Conservation (phyloP, 2,888 invertebrate species). For the Terebella lapidaria region DNA sequence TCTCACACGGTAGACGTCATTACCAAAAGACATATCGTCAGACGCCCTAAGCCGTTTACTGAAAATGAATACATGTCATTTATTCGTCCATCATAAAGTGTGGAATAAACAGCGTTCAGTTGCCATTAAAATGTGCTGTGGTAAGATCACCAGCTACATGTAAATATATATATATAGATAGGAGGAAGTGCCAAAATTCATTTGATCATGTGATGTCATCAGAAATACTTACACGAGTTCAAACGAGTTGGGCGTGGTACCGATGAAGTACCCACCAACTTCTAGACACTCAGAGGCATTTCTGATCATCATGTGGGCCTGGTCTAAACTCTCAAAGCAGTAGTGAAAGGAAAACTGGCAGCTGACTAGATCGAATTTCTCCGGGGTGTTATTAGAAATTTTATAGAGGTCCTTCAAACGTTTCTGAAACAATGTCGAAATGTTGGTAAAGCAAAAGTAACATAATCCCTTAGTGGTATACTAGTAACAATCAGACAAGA, state of each 20-base stretch:
- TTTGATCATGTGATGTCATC: too few relatives aligned
- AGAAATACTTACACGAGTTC: constrained; percentile 76
- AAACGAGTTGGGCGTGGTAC: constrained; percentile 90
- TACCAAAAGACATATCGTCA: constrained; percentile 49
- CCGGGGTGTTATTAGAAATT: constrained; percentile 72
- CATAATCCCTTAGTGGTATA: too few relatives aligned
- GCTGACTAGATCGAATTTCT: constrained; percentile 80
- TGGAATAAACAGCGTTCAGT: too few relatives aligned
- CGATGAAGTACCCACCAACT: constrained; percentile 91
- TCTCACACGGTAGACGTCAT: constrained; percentile 56
- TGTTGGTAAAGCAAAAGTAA: too few relatives aligned
- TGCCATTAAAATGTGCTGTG: too few relatives aligned
- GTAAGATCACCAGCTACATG: too few relatives aligned
- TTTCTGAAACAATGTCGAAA: constrained; percentile 2
- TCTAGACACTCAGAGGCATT: constrained; percentile 87
- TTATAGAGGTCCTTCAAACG: constrained; percentile 60
- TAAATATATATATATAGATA: too few relatives aligned
- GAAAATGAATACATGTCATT: not conserved
- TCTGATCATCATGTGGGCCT: constrained; percentile 85
- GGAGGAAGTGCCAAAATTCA: too few relatives aligned
- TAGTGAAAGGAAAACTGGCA: constrained; percentile 99
- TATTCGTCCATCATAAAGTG: too few relatives aligned
- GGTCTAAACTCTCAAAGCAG: constrained; percentile 55
- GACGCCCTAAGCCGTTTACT: constrained; percentile 29
- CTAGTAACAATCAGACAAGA: too few relatives aligned